phyloP scores from a whole-genome alignment of 1,140 invertebrate genomes.

The Drosophila pruinosa region DNA sequence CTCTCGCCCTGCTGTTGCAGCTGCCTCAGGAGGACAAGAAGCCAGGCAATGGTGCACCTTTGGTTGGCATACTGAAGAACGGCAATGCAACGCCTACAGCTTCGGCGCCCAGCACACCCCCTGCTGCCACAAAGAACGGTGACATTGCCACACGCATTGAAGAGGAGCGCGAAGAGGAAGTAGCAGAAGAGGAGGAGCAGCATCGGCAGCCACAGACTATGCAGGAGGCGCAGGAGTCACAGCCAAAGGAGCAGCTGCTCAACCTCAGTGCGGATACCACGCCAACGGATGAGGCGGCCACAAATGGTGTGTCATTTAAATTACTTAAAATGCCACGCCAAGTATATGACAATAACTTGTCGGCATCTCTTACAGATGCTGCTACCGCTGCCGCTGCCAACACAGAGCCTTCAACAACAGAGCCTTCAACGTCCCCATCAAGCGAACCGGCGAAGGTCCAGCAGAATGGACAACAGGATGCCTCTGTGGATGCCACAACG shows the following conservation, averaged over 20 bases:
- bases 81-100: conserved; percentile 57
- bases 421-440: background rate
- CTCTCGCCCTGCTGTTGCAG: conserved; percentile 32
- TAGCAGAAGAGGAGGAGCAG: conserved; percentile 11
- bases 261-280: conserved; percentile 10
- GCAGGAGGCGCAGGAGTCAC: conserved; percentile 4
- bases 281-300: conserved; percentile 32
- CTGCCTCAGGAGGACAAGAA: conserved; percentile 81
- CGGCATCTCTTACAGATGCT: no score
- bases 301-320: conserved; percentile 59
- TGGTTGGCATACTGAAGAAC: conserved; percentile 82
- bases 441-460: background rate
- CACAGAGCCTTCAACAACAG: conserved; percentile 2
- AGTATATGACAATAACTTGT: conserved; percentile 34
- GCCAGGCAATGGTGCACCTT: conserved; percentile 69
- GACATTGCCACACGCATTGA: conserved; percentile 69
- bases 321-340: conserved; percentile 35
- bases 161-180: conserved; percentile 67
- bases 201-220: conserved; percentile 4
- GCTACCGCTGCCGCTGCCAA: conserved; percentile 23
- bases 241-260: conserved; percentile 26
- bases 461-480: conserved; percentile 48
- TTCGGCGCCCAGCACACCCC: conserved; percentile 40
- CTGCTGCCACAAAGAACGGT: conserved; percentile 65
- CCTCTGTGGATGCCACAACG: conserved; percentile 7